These are phyloP conservation scores for Haliclona indistincta DNA, from an alignment of 37 sponge, comb jelly and placozoan genomes.

Conservation along the genomic window DNA sequence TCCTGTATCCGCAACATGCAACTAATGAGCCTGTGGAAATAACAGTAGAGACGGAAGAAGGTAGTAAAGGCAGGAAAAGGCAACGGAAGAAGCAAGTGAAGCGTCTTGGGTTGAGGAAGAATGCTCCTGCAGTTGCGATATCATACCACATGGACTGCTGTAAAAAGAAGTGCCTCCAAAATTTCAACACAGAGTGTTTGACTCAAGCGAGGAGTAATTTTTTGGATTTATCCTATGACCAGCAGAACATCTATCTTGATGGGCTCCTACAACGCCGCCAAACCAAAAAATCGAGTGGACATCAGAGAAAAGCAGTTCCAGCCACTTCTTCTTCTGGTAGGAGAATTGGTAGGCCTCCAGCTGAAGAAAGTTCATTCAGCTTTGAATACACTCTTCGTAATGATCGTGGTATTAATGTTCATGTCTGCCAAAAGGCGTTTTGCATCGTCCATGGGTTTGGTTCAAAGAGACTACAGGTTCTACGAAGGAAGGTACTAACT, in stretches of 20 bases:
- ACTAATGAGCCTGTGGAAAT: not conserved
- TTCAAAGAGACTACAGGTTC: constrained; percentile 29
- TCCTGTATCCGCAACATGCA: constrained; percentile 5
- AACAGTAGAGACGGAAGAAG: no score
- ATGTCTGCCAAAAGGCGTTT: constrained; percentile 57
- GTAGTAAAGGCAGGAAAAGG: constrained; percentile 43
- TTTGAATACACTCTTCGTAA: constrained; percentile 32
- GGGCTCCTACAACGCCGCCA: constrained; percentile 26
- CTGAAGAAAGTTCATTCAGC: constrained; percentile 43
- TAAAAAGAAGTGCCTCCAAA: constrained; percentile 29
- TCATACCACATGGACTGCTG: not conserved
- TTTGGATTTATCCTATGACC: constrained; percentile 26
- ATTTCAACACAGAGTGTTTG: constrained; percentile 12
- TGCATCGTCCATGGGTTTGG: constrained; percentile 53
- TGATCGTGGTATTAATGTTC: constrained; percentile 24
- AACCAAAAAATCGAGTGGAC: constrained; percentile 43
- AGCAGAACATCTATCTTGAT: constrained; percentile 51
- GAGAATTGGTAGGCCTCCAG: constrained; percentile 49
- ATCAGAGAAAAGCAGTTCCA: constrained; percentile 43
- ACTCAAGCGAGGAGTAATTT: constrained; percentile 34
- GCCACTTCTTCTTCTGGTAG: constrained; percentile 23
- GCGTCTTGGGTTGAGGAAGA: constrained; percentile 22
- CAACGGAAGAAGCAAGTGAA: constrained; percentile 38
- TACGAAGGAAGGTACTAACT: constrained; percentile 23
- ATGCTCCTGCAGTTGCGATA: constrained; percentile 35